Percentiles rank a stretch among this genome's conserved stretches.
Evolutionary conservation across 2,888 invertebrate species (phyloP).

Genomic region (Petrophora chlorosata): DNA sequence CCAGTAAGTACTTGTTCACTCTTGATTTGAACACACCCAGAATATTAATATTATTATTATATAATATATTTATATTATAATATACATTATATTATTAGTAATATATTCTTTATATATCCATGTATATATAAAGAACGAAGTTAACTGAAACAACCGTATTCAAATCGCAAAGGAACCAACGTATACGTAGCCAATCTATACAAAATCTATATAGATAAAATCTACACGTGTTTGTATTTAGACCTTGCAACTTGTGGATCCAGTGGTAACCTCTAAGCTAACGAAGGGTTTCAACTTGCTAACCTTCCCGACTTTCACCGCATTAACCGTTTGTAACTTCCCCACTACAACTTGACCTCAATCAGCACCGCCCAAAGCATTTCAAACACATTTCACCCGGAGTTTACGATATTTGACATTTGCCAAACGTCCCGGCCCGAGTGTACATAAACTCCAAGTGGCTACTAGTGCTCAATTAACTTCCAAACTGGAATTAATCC

Average conservation of each 20-base stretch:
- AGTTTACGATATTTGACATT: constrained; percentile 34
- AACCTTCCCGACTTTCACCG: constrained; percentile 15
- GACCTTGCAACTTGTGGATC: neutral
- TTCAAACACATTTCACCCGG: constrained; percentile 15
- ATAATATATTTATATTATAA: neutral
- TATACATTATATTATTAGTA: neutral
- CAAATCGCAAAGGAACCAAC: too few relatives aligned
- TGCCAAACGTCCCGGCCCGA: constrained; percentile 22
- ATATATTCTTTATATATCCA: neutral
- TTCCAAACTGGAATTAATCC: constrained; percentile 36
- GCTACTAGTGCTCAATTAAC: constrained; percentile 35
- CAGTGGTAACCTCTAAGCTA: constrained; percentile 10
- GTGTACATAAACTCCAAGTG: constrained; percentile 30
- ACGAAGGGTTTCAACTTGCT: constrained; percentile 8
- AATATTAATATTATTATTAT: neutral
- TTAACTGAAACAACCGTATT: too few relatives aligned
- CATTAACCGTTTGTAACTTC: constrained; percentile 5
- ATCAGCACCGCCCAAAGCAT: constrained; percentile 19
- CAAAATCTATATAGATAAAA: too few relatives aligned
- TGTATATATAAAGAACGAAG: neutral
- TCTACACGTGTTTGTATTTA: constrained; percentile 10
- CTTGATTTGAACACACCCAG: too few relatives aligned
- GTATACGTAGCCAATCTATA: too few relatives aligned
- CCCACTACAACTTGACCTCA: constrained; percentile 14
- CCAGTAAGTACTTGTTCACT: too few relatives aligned